A percentile compares a stretch with the other conserved stretches of the same genome.
Conservation (phyloP, 2,797 vertebrate species). For the Pelodytes ibericus region DNA sequence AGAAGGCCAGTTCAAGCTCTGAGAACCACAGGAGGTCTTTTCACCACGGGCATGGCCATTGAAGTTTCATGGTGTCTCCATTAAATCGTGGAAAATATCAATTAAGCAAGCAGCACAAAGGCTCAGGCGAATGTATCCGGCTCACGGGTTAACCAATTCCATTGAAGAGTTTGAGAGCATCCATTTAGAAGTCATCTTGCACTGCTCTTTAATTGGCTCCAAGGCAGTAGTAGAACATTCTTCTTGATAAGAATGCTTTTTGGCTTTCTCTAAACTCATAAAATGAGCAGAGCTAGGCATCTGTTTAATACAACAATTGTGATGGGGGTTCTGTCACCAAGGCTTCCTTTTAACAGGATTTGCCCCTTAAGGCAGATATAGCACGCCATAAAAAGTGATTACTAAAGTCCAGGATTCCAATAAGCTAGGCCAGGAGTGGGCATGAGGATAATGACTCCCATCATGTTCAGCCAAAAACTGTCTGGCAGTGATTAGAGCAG, state of each 20-base stretch:
- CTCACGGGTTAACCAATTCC: constrained; percentile 60
- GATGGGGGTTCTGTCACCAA: constrained; percentile 65
- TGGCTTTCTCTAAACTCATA: constrained; percentile 66
- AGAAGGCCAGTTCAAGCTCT: constrained; percentile 26
- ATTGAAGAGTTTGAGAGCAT: constrained; percentile 64
- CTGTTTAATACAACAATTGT: constrained; percentile 69
- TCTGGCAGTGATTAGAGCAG: constrained; percentile 57
- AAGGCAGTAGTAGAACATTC: constrained; percentile 66
- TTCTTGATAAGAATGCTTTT: constrained; percentile 66
- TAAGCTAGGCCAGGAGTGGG: constrained; percentile 42
- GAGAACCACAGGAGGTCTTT: constrained; percentile 18
- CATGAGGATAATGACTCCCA: neutral
- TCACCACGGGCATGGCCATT: constrained; percentile 23
- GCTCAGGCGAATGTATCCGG: constrained; percentile 61
- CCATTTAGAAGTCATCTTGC: constrained; percentile 69
- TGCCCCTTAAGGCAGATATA: constrained; percentile 70
- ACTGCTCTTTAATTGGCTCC: constrained; percentile 66
- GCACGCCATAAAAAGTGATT: constrained; percentile 68
- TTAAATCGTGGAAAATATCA: constrained; percentile 59
- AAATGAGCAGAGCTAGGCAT: constrained; percentile 71
- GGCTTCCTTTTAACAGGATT: constrained; percentile 63
- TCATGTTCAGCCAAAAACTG: too few relatives aligned
- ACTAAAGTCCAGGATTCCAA: constrained; percentile 57
- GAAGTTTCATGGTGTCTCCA: constrained; percentile 58
- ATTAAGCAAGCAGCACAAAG: constrained; percentile 60